phyloP scores from a whole-genome alignment of 92 coral and sea anemone genomes.

The Actinernus sp. region DNA sequence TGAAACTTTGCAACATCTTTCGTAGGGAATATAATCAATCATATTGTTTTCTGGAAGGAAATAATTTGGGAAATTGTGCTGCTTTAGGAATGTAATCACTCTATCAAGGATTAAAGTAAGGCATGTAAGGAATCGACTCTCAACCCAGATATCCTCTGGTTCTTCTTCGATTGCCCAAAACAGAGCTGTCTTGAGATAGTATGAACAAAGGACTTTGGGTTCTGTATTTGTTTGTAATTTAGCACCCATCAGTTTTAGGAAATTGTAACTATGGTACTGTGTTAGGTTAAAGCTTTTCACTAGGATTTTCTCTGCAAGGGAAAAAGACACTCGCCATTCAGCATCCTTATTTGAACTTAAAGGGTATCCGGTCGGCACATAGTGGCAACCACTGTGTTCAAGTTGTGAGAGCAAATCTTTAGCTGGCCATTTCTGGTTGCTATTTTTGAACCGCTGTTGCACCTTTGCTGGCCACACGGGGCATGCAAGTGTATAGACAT shows the following conservation, averaged over 20 bases:
- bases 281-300: background rate
- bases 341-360: constrained; percentile 2
- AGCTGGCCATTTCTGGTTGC: constrained; percentile 12
- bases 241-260: constrained; percentile 11
- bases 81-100: background rate
- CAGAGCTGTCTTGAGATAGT: constrained; percentile 19
- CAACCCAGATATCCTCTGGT: constrained; percentile 2
- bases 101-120: background rate
- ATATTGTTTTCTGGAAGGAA: constrained; percentile 34
- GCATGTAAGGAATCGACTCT: background rate
- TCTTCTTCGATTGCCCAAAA: constrained; percentile 31
- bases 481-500: constrained; percentile 3
- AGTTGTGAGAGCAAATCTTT: background rate
- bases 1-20: constrained; percentile 6
- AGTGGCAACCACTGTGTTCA: constrained; percentile 4
- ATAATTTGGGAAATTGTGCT: constrained; percentile 16
- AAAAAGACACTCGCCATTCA: constrained; percentile 42
- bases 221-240: background rate
- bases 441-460: background rate
- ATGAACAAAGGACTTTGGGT: constrained; percentile 10
- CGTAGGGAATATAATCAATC: constrained; percentile 9
- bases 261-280: constrained; percentile 8
- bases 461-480: constrained; percentile 18
- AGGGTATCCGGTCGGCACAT: constrained; percentile 22
- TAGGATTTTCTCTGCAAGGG: constrained; percentile 10